Conservation (phyloP, 2,113 vertebrate genomes). For the Laticauda colubrina region DNA sequence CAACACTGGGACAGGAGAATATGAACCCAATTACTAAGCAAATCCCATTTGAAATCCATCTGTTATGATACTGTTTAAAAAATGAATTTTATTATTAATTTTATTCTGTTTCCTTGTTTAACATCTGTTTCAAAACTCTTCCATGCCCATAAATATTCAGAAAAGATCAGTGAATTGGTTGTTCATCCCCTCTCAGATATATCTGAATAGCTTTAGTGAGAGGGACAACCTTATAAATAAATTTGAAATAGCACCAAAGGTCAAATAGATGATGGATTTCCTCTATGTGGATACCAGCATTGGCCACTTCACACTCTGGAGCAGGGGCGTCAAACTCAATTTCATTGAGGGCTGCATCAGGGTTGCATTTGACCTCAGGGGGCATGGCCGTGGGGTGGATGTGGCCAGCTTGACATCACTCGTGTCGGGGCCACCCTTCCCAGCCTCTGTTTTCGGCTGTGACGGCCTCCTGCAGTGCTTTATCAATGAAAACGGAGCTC, state of each 20-base stretch:
- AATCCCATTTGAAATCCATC: constrained; percentile 22
- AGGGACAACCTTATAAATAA: background rate
- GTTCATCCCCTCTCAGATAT: background rate
- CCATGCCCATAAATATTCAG: background rate
- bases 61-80: background rate
- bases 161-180: background rate
- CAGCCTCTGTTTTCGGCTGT: too few relatives aligned
- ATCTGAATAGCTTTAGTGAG: background rate
- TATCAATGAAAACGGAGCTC: too few relatives aligned
- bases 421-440: too few relatives aligned
- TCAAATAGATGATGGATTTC: background rate
- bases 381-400: too few relatives aligned
- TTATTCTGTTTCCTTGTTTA: background rate
- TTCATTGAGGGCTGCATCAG: too few relatives aligned
- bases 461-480: too few relatives aligned
- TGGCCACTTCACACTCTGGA: background rate
- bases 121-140: background rate
- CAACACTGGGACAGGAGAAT: background rate
- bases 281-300: background rate
- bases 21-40: constrained; percentile 15
- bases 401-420: too few relatives aligned
- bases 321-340: too few relatives aligned
- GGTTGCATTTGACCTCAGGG: too few relatives aligned
- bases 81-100: background rate
- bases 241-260: background rate